A percentile compares a stretch with the other conserved stretches of the same genome.
These are phyloP conservation scores for Tylochromis polylepis DNA, from an alignment of 2,113 vertebrate genomes.

Conservation along the genomic window DNA sequence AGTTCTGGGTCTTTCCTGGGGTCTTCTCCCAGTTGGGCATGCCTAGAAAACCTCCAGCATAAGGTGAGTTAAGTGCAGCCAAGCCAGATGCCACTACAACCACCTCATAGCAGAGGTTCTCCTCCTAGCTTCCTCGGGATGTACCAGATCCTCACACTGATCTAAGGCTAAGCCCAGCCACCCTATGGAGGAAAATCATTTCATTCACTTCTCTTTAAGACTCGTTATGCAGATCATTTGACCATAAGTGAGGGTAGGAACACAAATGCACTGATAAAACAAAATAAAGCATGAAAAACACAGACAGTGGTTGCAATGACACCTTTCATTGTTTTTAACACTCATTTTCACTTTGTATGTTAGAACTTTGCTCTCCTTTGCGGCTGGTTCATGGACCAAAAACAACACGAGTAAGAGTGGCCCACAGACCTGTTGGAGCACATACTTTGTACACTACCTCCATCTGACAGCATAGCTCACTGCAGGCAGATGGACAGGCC, in stretches of 20 bases:
- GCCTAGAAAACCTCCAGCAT: not conserved
- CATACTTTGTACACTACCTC: not conserved
- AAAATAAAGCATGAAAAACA: not conserved
- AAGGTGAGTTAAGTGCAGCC: not conserved
- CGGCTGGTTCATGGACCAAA: not conserved
- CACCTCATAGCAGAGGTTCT: not conserved
- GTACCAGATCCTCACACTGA: not conserved
- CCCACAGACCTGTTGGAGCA: not conserved
- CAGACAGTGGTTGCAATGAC: not conserved
- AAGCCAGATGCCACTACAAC: not conserved
- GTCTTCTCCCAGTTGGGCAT: not conserved
- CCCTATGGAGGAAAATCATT: not conserved
- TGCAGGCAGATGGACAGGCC: not conserved
- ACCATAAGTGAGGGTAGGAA: not conserved
- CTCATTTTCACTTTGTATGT: not conserved
- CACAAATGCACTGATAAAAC: not conserved
- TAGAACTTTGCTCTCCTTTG: not conserved
- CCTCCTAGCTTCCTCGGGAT: not conserved
- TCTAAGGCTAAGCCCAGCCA: not conserved
- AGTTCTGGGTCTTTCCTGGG: not conserved
- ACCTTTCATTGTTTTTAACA: not conserved
- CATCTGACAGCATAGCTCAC: not conserved
- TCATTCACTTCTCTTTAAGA: not conserved
- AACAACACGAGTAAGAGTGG: not conserved
- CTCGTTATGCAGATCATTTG: not conserved